Evolutionary conservation across 2,113 vertebrate genomes (phyloP), one percentile per base, ranked within the genome.

Genomic region (Pteronura brasiliensis): DNA sequence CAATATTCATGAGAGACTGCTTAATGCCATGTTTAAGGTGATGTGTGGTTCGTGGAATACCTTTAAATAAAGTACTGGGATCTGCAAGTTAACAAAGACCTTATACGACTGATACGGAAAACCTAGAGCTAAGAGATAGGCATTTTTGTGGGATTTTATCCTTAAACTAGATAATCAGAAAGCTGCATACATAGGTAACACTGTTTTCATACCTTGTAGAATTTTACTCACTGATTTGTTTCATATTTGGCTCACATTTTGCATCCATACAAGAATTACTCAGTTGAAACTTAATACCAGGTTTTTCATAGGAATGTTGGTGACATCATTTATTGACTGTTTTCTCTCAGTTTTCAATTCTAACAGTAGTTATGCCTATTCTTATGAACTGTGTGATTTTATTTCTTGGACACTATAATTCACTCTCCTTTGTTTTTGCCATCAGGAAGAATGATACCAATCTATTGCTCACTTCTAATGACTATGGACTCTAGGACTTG

Each of bases 201-300:
- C 20, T 93, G 23, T 83, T 95, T 95, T 67, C 61, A n/a, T 31
- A 47, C 3, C 9, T 67, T 84, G 10, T 3, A 74, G 20, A 84
- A 80, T 94, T 90, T 72, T 88, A 39, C 79, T 95, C 44, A 52
- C 88, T 71, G 67, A 90, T 92, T 94, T 92, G 47, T 15, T 49
- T 94, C 49, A 44, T 74, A 49, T 44, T 44, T 93, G 13, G n/a
- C 36, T 96, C 65, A 11, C 9, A 52, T 88, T 92, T 80, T 25
- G 36, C 34, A 1, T 74, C 49, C 79, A 72, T 31, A 42, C 3
- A 52, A 49, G 7, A 77, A 47, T 76, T 55, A 72, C 31, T 83
- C 59, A 95, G 15, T 17, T 87, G 74, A 97, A 90, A 72, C 14
- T 71, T 49, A 21, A n/a, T 42, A 34, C 21, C n/a, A 10, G 27